These are phyloP conservation scores for Anoplophora glabripennis DNA, from an alignment of 1,140 invertebrate species.

Conservation along the genomic window DNA sequence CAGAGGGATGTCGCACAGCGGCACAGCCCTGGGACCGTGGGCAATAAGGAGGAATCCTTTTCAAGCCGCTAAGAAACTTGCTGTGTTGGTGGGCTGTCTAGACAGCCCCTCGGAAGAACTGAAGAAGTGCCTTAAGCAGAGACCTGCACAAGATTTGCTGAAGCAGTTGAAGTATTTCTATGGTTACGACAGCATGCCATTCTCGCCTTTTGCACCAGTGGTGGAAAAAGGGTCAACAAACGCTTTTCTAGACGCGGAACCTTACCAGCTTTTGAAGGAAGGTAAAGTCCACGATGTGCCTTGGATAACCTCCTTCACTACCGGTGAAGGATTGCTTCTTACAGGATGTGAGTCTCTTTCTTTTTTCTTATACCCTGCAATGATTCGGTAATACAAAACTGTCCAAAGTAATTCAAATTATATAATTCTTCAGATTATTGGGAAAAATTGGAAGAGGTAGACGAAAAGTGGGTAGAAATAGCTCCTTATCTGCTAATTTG, in stretches of 20 bases:
- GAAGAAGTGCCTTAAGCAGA: constrained; percentile 62
- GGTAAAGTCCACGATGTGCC: background rate
- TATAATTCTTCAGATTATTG: too few species aligned
- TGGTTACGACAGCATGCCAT: background rate
- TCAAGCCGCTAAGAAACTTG: constrained; percentile 66
- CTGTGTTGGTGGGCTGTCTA: constrained; percentile 67
- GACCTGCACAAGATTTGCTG: background rate
- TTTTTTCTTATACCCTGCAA: too few species aligned
- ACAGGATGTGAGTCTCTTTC: too few species aligned
- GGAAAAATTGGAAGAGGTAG: too few species aligned
- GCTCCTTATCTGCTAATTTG: too few species aligned
- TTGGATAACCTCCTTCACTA: background rate
- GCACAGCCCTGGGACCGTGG: constrained; percentile 70
- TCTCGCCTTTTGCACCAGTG: background rate
- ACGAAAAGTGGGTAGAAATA: too few species aligned
- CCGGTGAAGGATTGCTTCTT: background rate
- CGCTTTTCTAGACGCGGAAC: background rate
- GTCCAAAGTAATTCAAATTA: too few species aligned
- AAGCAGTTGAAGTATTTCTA: background rate
- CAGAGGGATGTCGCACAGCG: constrained; percentile 75
- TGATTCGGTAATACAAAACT: too few species aligned
- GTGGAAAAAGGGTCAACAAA: background rate
- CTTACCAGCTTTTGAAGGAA: background rate
- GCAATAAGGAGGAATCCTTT: constrained; percentile 62
- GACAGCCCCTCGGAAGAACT: constrained; percentile 56